These are phyloP conservation scores for Colius striatus DNA, from an alignment of 2,113 vertebrate genomes.

Conservation along the genomic window DNA sequence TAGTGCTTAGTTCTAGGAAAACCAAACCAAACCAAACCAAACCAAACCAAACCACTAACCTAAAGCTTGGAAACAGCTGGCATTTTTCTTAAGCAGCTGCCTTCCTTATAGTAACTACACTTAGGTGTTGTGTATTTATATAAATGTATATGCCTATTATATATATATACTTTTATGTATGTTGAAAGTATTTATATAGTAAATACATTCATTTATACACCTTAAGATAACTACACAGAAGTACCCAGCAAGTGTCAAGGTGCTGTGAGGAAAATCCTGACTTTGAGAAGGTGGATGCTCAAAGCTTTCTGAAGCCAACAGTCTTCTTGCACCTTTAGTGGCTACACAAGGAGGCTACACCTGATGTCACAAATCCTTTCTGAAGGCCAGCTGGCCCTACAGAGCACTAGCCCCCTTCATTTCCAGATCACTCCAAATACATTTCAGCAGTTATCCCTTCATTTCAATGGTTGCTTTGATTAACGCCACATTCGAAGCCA, in stretches of 20 bases:
- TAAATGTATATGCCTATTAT: background rate
- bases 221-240: background rate
- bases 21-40: no score
- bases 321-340: background rate
- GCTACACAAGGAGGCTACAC: background rate
- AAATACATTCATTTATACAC: background rate
- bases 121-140: background rate
- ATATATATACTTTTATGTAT: no score
- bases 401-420: background rate
- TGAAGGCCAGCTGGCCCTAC: background rate
- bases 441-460: conserved; percentile 19
- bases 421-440: background rate
- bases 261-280: background rate
- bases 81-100: background rate
- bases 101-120: background rate
- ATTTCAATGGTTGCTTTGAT: conserved; percentile 37
- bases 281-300: background rate
- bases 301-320: background rate
- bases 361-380: background rate
- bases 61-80: background rate
- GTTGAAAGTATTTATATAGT: no score
- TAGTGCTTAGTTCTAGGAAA: background rate
- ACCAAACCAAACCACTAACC: no score
- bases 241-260: background rate
- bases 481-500: conserved; percentile 18